phyloP scores from a whole-genome alignment of 2,797 vertebrate species.

The Danio tinwini region DNA sequence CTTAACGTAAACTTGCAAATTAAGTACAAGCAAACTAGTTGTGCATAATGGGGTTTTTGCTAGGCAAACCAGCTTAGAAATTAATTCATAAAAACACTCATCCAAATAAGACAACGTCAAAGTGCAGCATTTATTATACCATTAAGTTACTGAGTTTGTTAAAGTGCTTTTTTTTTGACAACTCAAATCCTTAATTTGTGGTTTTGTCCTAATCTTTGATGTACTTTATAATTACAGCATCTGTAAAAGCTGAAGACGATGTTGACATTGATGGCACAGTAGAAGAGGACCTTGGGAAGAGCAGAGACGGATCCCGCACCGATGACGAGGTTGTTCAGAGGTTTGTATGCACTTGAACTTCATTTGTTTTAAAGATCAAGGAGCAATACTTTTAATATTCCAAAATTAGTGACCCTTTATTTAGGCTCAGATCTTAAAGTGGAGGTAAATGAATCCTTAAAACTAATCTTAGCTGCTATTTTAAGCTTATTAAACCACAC shows the following conservation, averaged over 20 bases:
- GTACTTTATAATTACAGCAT: conserved; percentile 72
- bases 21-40: background rate
- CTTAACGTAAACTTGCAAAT: background rate
- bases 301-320: conserved; percentile 93
- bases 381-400: no score
- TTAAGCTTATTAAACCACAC: background rate
- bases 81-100: conserved; percentile 14
- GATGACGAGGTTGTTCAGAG: conserved; percentile 97
- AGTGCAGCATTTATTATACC: background rate
- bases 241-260: conserved; percentile 88
- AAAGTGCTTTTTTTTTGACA: background rate
- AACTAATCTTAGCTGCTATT: background rate
- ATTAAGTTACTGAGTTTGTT: background rate
- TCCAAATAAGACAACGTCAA: background rate
- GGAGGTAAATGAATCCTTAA: background rate
- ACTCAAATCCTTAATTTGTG: background rate
- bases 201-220: background rate
- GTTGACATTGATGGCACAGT: conserved; percentile 88
- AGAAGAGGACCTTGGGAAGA: conserved; percentile 95
- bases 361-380: background rate
- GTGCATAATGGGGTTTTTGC: background rate
- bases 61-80: background rate
- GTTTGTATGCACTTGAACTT: conserved; percentile 70
- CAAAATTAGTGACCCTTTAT: background rate
- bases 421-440: background rate